phyloP scores from a whole-genome alignment of 2,113 vertebrate genomes.

The Alouatta palliata region DNA sequence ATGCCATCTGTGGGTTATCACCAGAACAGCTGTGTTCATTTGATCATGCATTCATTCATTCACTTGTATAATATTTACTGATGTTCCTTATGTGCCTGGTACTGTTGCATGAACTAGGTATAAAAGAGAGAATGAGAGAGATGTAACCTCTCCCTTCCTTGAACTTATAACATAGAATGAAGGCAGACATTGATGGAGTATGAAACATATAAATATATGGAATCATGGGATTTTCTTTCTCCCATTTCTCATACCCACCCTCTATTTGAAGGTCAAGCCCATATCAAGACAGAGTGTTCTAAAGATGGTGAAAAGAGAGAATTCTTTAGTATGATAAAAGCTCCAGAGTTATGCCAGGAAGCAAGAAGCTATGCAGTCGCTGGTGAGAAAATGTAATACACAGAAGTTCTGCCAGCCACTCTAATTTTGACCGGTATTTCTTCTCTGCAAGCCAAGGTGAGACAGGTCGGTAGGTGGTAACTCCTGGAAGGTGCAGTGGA shows the following conservation, averaged over 20 bases:
- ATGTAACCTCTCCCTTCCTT: neutral
- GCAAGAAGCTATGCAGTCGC: neutral
- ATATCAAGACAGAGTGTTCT: neutral
- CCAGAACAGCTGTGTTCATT: conserved; percentile 42
- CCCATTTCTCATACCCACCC: neutral
- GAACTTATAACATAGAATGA: neutral
- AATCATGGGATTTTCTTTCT: neutral
- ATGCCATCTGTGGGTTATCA: conserved; percentile 56
- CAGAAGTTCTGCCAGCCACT: neutral
- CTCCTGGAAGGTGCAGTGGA: neutral
- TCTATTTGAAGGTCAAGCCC: neutral
- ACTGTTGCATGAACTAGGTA: neutral
- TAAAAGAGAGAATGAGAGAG: neutral
- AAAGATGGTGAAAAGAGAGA: conserved; percentile 25
- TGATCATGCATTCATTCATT: neutral
- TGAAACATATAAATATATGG: neutral
- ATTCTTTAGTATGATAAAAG: neutral
- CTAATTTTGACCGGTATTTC: neutral
- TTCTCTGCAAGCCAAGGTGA: neutral
- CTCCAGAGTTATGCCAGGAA: neutral
- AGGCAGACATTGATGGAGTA: neutral
- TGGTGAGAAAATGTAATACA: neutral
- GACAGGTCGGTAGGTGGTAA: neutral
- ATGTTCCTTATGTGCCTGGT: neutral
- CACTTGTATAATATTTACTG: neutral